Evolutionary conservation across 2,797 vertebrate species (phyloP).

Genomic region (Notoglanidium macrostoma): DNA sequence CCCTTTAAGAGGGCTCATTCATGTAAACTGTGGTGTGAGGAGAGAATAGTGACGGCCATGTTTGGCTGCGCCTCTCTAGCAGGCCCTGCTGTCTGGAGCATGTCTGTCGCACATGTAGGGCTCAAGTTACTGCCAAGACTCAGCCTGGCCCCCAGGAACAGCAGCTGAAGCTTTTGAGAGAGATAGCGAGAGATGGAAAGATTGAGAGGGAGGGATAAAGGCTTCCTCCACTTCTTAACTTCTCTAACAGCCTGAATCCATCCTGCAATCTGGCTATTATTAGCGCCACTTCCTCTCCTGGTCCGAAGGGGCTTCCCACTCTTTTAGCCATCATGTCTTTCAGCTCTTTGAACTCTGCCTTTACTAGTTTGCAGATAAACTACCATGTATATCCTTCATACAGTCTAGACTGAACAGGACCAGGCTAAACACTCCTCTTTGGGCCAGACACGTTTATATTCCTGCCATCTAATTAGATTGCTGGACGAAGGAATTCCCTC

Average conservation of each 20-base stretch:
- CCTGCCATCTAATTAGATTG: constrained; percentile 64
- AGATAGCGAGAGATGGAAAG: constrained; percentile 52
- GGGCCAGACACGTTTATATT: constrained; percentile 58
- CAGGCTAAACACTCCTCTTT: constrained; percentile 50
- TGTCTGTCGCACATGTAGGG: constrained; percentile 38
- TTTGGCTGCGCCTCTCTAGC: constrained; percentile 54
- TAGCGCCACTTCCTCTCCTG: constrained; percentile 54
- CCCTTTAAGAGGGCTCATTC: constrained; percentile 45
- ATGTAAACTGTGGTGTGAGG: constrained; percentile 31
- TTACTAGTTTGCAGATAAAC: background rate
- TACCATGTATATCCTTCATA: background rate
- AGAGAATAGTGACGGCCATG: constrained; percentile 37
- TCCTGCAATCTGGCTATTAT: constrained; percentile 56
- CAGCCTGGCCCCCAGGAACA: constrained; percentile 33
- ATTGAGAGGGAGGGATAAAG: constrained; percentile 44
- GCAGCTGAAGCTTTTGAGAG: constrained; percentile 63
- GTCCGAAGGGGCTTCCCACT: constrained; percentile 44
- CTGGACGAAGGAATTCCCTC: constrained; percentile 70
- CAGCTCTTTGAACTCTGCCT: constrained; percentile 6
- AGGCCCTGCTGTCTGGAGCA: constrained; percentile 42
- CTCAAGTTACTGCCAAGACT: constrained; percentile 57
- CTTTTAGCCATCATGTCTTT: constrained; percentile 22
- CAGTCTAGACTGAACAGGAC: constrained; percentile 2
- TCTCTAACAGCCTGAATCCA: constrained; percentile 45
- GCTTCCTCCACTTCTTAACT: constrained; percentile 50